Base-by-base conservation (phyloP, 2,113 vertebrate species). In the Pontoporia blainvillei region DNA sequence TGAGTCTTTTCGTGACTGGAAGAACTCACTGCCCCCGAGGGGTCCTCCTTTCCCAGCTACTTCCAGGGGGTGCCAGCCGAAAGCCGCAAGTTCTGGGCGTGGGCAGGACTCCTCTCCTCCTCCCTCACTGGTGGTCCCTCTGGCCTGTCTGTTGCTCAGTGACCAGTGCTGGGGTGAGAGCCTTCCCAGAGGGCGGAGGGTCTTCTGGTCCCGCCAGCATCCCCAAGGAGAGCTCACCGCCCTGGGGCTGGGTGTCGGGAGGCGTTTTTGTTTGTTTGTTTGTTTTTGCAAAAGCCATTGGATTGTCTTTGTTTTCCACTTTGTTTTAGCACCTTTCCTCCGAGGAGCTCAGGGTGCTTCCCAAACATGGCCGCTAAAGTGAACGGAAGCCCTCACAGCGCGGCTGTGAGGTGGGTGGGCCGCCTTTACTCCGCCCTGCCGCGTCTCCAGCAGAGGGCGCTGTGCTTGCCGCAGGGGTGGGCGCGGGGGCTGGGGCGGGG, bases 1-100 rank as follows among this genome's bases (percentile, higher is more conserved):
- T 99, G 99, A 99, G 99, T 92, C 66, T 20, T 72, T 72, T 57
- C 31, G 94, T 36, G 17, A 0, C 82, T 8, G 5, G 6, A 27
- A 0, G 10, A 46, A 2, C 0, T 0, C 21, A 6, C 23, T 10
- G 29, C 15, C 2, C 13, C 18, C 41, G 3, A 8, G 66, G 31
- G 44, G 27, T 6, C 72, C 82, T 31, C 20, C 25, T 54, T 25
- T 4, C 2, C 41, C 12, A 3, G 67, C 87, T 9, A 0, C 46
- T 21, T 36, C 81, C 23, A 0, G 86, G 27, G 66, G 39, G 3
- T 27, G 57, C 25, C 39, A 3, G 23, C 54, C 31, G 3, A 1
- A 36, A 39, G 86, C 82, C 18, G 4, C 0, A 2, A 5, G 31
- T 9, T 4, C 34, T 23, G 69, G 64, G n/a, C 1, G 17, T 23